Evolutionary conservation across 1,140 invertebrate genomes (phyloP).

Genomic region (Drosophila nasuta): DNA sequence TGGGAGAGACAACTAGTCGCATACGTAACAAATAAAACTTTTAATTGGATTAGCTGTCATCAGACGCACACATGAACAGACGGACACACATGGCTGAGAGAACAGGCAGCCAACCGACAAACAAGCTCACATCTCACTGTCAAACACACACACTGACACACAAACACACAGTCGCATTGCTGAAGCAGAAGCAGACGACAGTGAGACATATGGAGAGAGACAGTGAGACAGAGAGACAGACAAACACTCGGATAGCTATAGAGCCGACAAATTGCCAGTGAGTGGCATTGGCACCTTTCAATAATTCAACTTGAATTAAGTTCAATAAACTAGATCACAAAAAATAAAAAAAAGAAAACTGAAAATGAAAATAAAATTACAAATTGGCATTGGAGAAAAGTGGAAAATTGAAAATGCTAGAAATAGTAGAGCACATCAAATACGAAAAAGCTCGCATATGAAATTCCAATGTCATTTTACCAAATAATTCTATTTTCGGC

Average conservation of each 20-base stretch:
- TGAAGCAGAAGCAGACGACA: conserved; percentile 7
- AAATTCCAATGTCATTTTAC: conserved; percentile 25
- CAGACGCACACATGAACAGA: conserved; percentile 54
- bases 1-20: conserved; percentile 39
- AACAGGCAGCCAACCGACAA: conserved; percentile 68
- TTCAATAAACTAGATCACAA: conserved; percentile 51
- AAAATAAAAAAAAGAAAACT: conserved; percentile 20
- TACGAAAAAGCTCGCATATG: conserved; percentile 7
- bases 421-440: conserved; percentile 31
- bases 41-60: conserved; percentile 84
- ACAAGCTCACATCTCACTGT: conserved; percentile 80
- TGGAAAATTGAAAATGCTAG: conserved; percentile 38
- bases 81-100: conserved; percentile 44
- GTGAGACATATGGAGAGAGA: conserved; percentile 2
- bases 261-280: conserved; percentile 36
- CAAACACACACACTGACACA: conserved; percentile 45
- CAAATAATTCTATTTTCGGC: conserved; percentile 38
- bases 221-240: conserved; percentile 16
- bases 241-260: conserved; percentile 54
- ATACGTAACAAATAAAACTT: conserved; percentile 83
- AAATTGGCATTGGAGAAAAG: conserved; percentile 29
- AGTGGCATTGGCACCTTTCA: conserved; percentile 64
- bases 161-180: not conserved
- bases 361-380: conserved; percentile 16
- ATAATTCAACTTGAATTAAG: conserved; percentile 71